A percentile compares a stretch with the other conserved stretches of the same genome.
These are phyloP conservation scores for Acipenser ruthenus DNA, from an alignment of 2,797 vertebrate species.

Conservation along the genomic window DNA sequence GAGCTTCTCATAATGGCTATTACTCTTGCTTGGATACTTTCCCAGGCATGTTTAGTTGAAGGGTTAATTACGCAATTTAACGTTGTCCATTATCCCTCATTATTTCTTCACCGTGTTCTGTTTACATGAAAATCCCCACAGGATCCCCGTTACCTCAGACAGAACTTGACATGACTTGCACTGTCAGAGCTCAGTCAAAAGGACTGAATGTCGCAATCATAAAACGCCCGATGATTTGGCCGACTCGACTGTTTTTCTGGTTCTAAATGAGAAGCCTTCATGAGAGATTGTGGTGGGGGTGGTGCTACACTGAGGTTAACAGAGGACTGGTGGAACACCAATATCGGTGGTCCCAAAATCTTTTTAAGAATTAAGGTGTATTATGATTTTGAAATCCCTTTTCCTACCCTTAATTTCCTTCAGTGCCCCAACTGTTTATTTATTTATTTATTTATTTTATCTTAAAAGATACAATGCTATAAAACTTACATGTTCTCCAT, in stretches of 20 bases:
- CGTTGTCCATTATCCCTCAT: constrained; percentile 47
- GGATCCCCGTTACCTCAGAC: not conserved
- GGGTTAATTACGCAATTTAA: constrained; percentile 42
- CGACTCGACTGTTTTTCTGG: not conserved
- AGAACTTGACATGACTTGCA: not conserved
- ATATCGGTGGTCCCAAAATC: no score
- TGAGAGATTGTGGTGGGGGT: not conserved
- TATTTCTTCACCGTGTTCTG: constrained; percentile 43
- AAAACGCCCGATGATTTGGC: not conserved
- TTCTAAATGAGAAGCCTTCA: not conserved
- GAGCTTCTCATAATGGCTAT: constrained; percentile 48
- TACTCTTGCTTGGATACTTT: constrained; percentile 54
- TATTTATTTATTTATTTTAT: no score
- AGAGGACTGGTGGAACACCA: not conserved
- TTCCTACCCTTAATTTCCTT: no score
- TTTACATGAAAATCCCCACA: constrained; percentile 23
- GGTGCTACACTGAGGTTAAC: not conserved
- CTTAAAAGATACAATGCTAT: no score
- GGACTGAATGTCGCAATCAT: not conserved
- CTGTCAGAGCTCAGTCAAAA: not conserved
- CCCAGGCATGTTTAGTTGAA: constrained; percentile 41
- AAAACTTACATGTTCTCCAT: no score
- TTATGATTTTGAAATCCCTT: no score
- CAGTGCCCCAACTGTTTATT: no score
- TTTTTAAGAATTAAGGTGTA: no score